Conservation (phyloP, 1,140 invertebrate species). For the Drosophila chauvacae region DNA sequence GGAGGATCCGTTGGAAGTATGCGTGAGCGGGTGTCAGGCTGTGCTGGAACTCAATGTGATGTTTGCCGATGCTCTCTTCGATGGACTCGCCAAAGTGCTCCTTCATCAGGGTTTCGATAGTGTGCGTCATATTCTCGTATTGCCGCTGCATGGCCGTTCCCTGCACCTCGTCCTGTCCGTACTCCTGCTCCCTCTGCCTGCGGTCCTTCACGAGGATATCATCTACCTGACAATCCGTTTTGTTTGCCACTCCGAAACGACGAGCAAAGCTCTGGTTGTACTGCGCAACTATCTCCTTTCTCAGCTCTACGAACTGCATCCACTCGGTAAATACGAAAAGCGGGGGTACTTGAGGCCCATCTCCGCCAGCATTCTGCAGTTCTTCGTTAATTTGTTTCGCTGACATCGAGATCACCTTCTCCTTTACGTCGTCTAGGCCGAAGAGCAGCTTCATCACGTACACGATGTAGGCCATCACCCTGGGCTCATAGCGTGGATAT, state of each 20-base stretch:
- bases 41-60: constrained; percentile 68
- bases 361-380: constrained; percentile 2
- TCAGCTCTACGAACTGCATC: constrained; percentile 87
- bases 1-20: constrained; percentile 70
- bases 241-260: constrained; percentile 49
- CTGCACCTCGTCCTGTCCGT: constrained; percentile 12
- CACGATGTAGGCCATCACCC: constrained; percentile 87
- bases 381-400: constrained; percentile 85
- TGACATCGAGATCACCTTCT: constrained; percentile 86
- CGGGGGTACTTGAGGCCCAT: constrained; percentile 39
- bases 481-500: constrained; percentile 87
- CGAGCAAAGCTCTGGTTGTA: constrained; percentile 86
- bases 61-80: constrained; percentile 13
- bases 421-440: constrained; percentile 87
- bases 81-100: constrained; percentile 52
- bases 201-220: constrained; percentile 58
- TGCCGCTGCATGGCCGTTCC: constrained; percentile 49
- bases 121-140: constrained; percentile 52
- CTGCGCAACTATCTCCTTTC: constrained; percentile 85
- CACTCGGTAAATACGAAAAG: constrained; percentile 88
- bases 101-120: constrained; percentile 57
- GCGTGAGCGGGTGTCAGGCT: constrained; percentile 68
- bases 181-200: constrained; percentile 55
- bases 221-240: constrained; percentile 38
- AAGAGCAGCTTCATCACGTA: constrained; percentile 87